Evolutionary conservation across 1,140 invertebrate genomes (phyloP), one percentile per base, ranked within the genome.

Genomic region (Yoshiicerus persimilis): DNA sequence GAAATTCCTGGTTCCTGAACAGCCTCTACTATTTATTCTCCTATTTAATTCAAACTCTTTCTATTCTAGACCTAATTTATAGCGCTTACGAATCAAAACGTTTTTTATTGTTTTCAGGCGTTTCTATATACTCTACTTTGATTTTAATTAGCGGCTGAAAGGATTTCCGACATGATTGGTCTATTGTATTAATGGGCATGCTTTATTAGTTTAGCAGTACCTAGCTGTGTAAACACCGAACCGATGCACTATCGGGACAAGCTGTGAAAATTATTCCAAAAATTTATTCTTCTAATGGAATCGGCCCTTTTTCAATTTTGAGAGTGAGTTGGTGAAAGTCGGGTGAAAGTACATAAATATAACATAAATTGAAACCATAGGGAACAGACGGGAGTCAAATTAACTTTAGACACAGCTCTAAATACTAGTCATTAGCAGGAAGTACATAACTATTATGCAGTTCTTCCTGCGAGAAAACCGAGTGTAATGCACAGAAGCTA

Each of bases 391-490:
- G 66, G 66, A 70, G 66, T 32, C 75, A 80, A 80, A 80, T 80
- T 80, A 80, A 80, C 30, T 80, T 80, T 80, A 80, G 30, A 80
- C 75, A 80, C 30, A 80, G 30, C 32, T 11, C 75, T 80, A 80
- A 80, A 80, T 80, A 32, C 75, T 23, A 80, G 75, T 80, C 75
- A 80, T 80, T 80, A 80, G 75, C 16, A 38, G 75, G 75, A 80
- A 80, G 75, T 80, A 80, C 75, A 80, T 80, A 80, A 80, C 75
- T 80, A 80, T 80, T 80, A 80, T 80, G 75, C 34, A 80, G 75
- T 80, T 34, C 34, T 80, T 30, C 13, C 20, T 80, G 34, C 32
- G 75, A 38, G n/a, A 16, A 70, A 30, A 80, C 32, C 32, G 32
- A 80, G 75, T n/a, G 75, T 80, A 80, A 80, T 80, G 75, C 34